Evolutionary conservation across 2,797 vertebrate species (phyloP).

Genomic region (Botia almorhae): DNA sequence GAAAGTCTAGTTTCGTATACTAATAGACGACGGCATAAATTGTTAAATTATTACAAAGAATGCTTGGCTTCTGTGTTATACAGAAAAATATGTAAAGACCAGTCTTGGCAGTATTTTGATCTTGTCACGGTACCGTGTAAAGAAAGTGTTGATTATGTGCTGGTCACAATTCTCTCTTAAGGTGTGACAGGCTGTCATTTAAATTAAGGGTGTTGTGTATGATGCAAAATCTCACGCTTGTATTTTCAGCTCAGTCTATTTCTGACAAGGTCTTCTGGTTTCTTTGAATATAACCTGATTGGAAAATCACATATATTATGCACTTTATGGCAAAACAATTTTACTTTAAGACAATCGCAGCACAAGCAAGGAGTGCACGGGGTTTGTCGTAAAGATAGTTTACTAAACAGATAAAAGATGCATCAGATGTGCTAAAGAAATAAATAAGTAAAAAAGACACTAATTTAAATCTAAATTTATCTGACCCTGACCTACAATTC

Average conservation of each 20-base stretch:
- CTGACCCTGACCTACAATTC: not conserved
- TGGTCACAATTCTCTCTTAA: constrained; percentile 3
- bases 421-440: not conserved
- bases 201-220: not conserved
- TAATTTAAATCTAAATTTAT: not conserved
- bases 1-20: not conserved
- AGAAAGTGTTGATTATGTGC: constrained; percentile 39
- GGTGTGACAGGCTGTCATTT: constrained; percentile 34
- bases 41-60: not conserved
- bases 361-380: not conserved
- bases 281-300: constrained; percentile 21
- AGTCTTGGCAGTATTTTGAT: not conserved
- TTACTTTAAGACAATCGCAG: not conserved
- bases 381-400: not conserved
- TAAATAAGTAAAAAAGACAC: not conserved
- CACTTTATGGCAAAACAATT: not conserved
- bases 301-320: not conserved
- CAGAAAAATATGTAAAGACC: not conserved
- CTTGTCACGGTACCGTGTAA: constrained; percentile 5
- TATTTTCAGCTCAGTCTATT: constrained; percentile 3
- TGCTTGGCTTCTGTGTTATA: not conserved
- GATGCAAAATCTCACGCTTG: constrained; percentile 6
- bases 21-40: not conserved
- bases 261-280: not conserved
- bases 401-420: not conserved